These are phyloP conservation scores for Holothuria scabra DNA, from an alignment of 53 echinoderm and acorn worm species.

Conservation along the genomic window DNA sequence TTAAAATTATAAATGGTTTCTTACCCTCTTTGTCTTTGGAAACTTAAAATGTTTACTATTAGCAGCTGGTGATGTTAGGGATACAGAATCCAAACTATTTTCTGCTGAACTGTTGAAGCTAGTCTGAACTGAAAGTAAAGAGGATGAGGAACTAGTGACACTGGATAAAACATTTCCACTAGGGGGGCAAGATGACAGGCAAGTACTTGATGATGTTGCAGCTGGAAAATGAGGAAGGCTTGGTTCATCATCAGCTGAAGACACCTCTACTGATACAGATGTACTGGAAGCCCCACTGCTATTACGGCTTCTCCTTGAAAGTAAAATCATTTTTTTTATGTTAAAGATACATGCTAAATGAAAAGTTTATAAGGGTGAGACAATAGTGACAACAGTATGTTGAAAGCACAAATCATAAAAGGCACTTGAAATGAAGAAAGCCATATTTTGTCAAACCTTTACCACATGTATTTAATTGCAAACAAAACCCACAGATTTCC, in stretches of 20 bases:
- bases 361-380: too few relatives aligned
- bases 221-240: constrained; percentile 51
- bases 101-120: background rate
- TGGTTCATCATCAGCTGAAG: constrained; percentile 84
- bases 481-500: too few relatives aligned
- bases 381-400: too few relatives aligned
- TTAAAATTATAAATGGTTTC: background rate
- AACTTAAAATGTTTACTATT: constrained; percentile 96
- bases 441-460: too few relatives aligned
- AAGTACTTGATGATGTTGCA: constrained; percentile 12
- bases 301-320: constrained; percentile 65
- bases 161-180: constrained; percentile 9
- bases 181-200: constrained; percentile 21
- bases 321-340: background rate
- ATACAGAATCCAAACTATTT: constrained; percentile 7
- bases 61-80: constrained; percentile 48
- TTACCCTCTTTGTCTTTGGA: constrained; percentile 97
- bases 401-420: too few relatives aligned
- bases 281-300: constrained; percentile 71
- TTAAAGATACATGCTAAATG: too few relatives aligned
- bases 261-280: constrained; percentile 68
- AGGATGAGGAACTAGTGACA: constrained; percentile 14
- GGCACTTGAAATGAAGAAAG: too few relatives aligned
- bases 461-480: too few relatives aligned
- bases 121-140: constrained; percentile 60